phyloP scores from a whole-genome alignment of 2,797 vertebrate species.

The Cuniculus paca region DNA sequence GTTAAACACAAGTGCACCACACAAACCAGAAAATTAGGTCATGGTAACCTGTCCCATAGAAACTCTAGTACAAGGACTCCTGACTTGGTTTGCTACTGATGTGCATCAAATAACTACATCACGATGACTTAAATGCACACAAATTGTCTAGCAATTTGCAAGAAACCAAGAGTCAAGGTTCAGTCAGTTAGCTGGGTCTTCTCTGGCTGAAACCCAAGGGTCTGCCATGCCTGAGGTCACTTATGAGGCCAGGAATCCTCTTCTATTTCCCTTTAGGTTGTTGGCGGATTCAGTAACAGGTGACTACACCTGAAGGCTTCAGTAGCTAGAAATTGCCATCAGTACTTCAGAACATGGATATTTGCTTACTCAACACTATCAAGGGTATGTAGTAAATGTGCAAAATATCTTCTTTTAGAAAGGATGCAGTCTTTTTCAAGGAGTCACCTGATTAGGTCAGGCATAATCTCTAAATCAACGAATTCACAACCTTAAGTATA shows the following conservation, averaged over 20 bases:
- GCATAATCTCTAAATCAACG: not conserved
- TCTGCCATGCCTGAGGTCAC: not conserved
- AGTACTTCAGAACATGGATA: not conserved
- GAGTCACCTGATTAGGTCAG: not conserved
- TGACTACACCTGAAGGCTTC: not conserved
- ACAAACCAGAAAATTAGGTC: not conserved
- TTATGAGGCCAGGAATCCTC: not conserved
- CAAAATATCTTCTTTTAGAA: not conserved
- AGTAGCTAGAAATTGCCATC: not conserved
- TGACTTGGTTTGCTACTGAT: not conserved
- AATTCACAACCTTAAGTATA: not conserved
- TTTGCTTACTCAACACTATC: not conserved
- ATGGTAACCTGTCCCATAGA: not conserved
- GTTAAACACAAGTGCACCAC: not conserved
- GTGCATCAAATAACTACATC: not conserved
- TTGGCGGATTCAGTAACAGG: not conserved
- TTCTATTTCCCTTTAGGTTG: not conserved
- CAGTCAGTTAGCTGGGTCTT: no score
- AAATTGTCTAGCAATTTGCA: not conserved
- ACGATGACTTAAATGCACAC: not conserved
- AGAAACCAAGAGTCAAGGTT: no score
- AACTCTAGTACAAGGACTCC: not conserved
- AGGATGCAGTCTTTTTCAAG: not conserved
- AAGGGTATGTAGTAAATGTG: not conserved
- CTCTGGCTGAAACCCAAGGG: not conserved